A percentile compares a stretch with the other conserved stretches of the same genome.
Evolutionary conservation across 2,797 vertebrate species (phyloP).

Genomic region (Silurus aristotelis): DNA sequence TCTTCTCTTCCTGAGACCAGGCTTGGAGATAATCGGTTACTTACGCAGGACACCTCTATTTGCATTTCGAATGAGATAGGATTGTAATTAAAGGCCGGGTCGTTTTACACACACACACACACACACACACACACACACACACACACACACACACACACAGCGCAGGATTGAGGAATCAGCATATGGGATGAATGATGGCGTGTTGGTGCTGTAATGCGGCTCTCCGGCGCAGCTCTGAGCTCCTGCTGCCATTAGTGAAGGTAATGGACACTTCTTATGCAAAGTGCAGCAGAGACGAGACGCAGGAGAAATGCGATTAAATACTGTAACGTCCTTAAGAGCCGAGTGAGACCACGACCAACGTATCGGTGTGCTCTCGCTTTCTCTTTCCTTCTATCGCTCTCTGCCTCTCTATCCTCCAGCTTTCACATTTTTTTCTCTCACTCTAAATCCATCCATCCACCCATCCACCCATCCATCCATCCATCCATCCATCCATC

Average conservation of each 20-base stretch:
- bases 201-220: constrained; percentile 55
- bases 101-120: constrained; percentile 43
- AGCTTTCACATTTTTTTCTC: too few relatives aligned
- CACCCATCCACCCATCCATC: too few relatives aligned
- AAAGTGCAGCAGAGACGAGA: constrained; percentile 55
- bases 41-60: constrained; percentile 46
- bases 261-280: constrained; percentile 68
- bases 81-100: constrained; percentile 57
- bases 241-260: constrained; percentile 66
- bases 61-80: constrained; percentile 59
- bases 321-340: constrained; percentile 56
- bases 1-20: constrained; percentile 42
- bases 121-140: too few relatives aligned
- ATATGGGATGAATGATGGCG: constrained; percentile 72
- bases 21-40: constrained; percentile 53
- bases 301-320: constrained; percentile 58
- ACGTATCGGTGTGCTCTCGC: constrained; percentile 50
- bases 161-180: constrained; percentile 79
- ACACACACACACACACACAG: constrained; percentile 66
- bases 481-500: too few relatives aligned
- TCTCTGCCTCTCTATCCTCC: too few relatives aligned
- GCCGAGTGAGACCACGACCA: constrained; percentile 45
- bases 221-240: constrained; percentile 60
- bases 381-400: background rate
- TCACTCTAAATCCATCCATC: too few relatives aligned